A percentile compares a stretch with the other conserved stretches of the same genome.
These are phyloP conservation scores for Stomatorhinus walkeri DNA, from an alignment of 2,797 vertebrate species.

Conservation along the genomic window DNA sequence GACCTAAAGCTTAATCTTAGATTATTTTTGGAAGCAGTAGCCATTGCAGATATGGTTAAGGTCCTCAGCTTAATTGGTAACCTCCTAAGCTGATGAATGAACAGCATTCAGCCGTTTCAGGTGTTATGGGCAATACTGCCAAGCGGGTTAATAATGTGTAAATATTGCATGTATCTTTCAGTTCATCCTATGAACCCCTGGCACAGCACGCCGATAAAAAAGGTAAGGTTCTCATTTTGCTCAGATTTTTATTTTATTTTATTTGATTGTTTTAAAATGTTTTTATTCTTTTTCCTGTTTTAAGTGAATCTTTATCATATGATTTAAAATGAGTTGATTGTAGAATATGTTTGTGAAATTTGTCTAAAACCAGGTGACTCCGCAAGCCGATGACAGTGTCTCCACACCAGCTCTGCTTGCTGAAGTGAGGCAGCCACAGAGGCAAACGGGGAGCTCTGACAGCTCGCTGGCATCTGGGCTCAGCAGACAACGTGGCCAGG, in stretches of 20 bases:
- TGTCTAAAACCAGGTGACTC: not conserved
- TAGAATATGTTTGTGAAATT: not conserved
- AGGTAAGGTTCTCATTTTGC: conserved; percentile 24
- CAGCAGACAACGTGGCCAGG: conserved; percentile 29
- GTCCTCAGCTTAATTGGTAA: not conserved
- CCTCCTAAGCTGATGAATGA: not conserved
- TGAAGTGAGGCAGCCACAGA: conserved; percentile 23
- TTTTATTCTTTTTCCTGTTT: not conserved
- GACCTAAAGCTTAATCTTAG: not conserved
- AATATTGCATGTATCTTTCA: conserved; percentile 17
- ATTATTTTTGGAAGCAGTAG: not conserved
- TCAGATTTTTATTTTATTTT: not conserved
- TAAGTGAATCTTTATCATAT: not conserved
- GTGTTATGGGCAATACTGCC: not conserved
- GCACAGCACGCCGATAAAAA: conserved; percentile 45
- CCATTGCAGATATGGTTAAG: not conserved
- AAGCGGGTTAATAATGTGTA: not conserved
- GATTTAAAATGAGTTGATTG: not conserved
- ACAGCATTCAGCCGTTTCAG: not conserved
- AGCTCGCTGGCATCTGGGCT: conserved; percentile 12
- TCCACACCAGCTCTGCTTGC: not conserved
- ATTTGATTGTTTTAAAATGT: not conserved
- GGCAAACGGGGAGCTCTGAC: not conserved
- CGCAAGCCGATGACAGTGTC: conserved; percentile 17
- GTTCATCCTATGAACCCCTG: conserved; percentile 33